phyloP scores from a whole-genome alignment of 1,140 invertebrate species.

The Myzus persicae region DNA sequence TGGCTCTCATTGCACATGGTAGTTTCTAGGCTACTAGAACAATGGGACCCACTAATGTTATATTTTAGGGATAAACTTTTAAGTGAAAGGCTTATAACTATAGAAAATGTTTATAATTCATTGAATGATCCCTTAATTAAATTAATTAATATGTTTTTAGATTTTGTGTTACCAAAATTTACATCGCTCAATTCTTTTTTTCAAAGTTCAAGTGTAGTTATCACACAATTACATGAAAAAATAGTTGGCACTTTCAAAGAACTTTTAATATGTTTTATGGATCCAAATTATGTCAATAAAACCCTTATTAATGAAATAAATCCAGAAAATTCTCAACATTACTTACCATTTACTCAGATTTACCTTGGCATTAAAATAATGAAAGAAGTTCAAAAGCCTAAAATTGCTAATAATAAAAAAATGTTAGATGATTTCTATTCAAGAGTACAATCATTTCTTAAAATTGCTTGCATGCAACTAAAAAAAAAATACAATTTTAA shows the following conservation, averaged over 20 bases:
- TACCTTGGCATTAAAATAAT: background rate
- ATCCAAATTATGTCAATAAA: background rate
- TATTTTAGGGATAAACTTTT: background rate
- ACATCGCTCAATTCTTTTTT: background rate
- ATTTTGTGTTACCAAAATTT: background rate
- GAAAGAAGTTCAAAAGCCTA: background rate
- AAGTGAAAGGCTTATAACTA: background rate
- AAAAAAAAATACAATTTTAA: background rate
- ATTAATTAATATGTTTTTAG: background rate
- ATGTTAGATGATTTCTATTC: background rate
- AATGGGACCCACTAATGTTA: background rate
- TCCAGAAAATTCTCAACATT: background rate
- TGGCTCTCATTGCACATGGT: background rate
- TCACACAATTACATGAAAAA: too few species aligned
- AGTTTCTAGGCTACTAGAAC: background rate
- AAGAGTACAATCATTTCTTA: background rate
- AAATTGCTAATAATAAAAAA: background rate
- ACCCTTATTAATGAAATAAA: background rate
- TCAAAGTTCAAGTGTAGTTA: background rate
- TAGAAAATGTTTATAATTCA: background rate
- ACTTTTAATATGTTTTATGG: too few species aligned
- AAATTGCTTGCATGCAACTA: background rate
- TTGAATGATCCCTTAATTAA: background rate
- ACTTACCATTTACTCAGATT: background rate
- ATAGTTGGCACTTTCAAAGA: too few species aligned